Conservation (phyloP, 2,113 vertebrate genomes). For the Archilochus colubris region DNA sequence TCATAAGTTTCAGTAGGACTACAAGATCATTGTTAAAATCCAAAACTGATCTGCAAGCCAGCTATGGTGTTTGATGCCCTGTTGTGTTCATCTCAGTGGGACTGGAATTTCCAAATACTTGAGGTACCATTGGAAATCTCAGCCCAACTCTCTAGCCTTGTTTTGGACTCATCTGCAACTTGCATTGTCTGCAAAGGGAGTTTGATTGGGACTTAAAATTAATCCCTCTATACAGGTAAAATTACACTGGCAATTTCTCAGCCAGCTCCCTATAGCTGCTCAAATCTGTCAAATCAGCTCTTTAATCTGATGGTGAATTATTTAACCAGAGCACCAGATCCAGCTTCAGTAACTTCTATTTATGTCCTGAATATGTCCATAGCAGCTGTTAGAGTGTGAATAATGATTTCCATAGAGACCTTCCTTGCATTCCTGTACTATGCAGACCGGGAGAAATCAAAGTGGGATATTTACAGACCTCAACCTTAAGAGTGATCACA, state of each 20-base stretch:
- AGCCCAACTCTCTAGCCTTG: neutral
- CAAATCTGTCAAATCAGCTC: neutral
- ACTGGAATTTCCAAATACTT: neutral
- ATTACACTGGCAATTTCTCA: neutral
- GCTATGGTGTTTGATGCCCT: neutral
- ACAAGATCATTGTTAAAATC: neutral
- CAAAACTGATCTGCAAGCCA: neutral
- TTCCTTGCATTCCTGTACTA: neutral
- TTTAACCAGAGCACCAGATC: neutral
- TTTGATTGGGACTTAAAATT: conserved; percentile 11
- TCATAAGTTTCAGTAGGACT: neutral
- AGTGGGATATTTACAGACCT: neutral
- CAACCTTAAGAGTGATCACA: neutral
- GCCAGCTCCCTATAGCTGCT: neutral
- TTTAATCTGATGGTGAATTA: neutral
- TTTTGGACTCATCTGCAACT: conserved; percentile 5
- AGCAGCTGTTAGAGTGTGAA: neutral
- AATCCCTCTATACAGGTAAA: neutral
- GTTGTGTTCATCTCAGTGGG: neutral
- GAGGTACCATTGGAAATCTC: neutral
- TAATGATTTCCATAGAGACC: conserved; percentile 8
- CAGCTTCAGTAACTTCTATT: neutral
- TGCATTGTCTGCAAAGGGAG: neutral
- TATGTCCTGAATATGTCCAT: neutral
- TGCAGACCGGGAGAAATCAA: neutral